Evolutionary conservation across 1,140 invertebrate genomes (phyloP), one percentile per base, ranked within the genome.

Genomic region (Frieseomelitta varia): DNA sequence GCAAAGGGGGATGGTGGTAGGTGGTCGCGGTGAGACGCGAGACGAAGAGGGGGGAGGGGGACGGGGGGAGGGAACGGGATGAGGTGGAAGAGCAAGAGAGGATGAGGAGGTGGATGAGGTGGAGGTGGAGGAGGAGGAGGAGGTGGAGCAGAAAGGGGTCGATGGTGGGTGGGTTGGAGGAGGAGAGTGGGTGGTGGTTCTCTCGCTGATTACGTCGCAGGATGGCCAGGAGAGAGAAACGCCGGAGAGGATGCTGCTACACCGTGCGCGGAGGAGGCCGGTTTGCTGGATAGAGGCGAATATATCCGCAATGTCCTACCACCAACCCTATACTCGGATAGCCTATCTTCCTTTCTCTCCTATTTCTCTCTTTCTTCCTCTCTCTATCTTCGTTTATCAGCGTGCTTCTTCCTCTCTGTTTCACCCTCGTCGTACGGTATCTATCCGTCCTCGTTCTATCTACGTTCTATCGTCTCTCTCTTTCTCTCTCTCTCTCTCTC

Each of bases 161-260:
- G 81, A 84, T 85, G 79, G 76, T 58, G 86, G 81, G 85, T 74
- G 80, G 85, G 67, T 86, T 80, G 85, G 88, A 75, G 77, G 90
- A 69, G 82, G 82, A 55, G 56, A 51, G 79, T 68, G 85, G 77
- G 75, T 51, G 90, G 90, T 78, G 86, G 91, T 93, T 93, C 94
- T 94, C 94, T 95, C 94, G 93, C 93, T 95, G 94, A 95, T 95
- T 95, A 95, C 94, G 94, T 95, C 93, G 94, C 93, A 93, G 93
- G 91, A 94, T 94, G 92, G 93, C 88, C 93, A 93, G 88, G 85
- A 90, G 87, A 90, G 89, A 90, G 89, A 90, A 92, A 90, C 92
- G 92, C 90, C 80, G 82, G 89, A 88, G 91, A 92, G 92, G 91
- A 93, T 92, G 90, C 88, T 90, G 85, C 72, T 76, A 87, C 75